Percentiles rank a stretch among this genome's conserved stretches.
These are phyloP conservation scores for Semotilus atromaculatus DNA, from an alignment of 2,797 vertebrate species.

Conservation along the genomic window DNA sequence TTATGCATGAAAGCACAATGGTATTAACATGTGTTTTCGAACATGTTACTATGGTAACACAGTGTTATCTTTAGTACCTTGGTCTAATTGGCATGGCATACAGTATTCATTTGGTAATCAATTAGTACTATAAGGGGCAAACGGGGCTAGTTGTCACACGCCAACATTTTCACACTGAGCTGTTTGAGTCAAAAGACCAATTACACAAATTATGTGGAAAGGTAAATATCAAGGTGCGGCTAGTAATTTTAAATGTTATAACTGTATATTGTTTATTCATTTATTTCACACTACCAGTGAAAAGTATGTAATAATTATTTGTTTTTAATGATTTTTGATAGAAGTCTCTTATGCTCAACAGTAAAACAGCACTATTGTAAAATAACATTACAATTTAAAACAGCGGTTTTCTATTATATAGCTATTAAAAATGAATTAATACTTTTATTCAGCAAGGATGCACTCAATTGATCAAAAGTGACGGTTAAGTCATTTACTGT, in stretches of 20 bases:
- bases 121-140: background rate
- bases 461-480: background rate
- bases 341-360: background rate
- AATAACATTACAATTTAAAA: background rate
- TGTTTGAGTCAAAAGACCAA: background rate
- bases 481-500: no score
- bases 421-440: background rate
- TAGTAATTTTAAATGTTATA: background rate
- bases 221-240: background rate
- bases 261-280: background rate
- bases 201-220: background rate
- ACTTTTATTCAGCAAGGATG: background rate
- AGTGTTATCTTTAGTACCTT: background rate
- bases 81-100: background rate
- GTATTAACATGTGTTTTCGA: background rate
- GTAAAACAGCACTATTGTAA: background rate
- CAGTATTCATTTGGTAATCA: background rate
- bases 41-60: background rate
- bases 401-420: background rate
- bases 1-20: constrained; percentile 14
- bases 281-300: background rate
- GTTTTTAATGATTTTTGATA: background rate
- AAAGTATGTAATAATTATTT: no score
- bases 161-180: background rate
- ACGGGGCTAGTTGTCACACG: background rate